Evolutionary conservation across 2,888 invertebrate genomes (phyloP).

Genomic region (Cephus pygmeus): DNA sequence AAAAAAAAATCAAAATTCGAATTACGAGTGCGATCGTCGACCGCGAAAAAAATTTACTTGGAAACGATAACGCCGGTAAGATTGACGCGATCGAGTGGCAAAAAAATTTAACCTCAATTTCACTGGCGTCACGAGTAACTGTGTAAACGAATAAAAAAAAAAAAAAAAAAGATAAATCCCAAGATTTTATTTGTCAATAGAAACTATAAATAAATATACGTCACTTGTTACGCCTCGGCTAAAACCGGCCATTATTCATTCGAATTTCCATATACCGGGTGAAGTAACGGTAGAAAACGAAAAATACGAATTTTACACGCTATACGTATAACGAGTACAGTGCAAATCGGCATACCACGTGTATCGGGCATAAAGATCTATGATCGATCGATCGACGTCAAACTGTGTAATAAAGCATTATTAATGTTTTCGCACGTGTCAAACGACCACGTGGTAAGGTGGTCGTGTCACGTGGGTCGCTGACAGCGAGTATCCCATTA

Average conservation of each 20-base stretch:
- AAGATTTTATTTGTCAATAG: neutral
- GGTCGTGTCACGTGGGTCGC: neutral
- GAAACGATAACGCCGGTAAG: too few relatives aligned
- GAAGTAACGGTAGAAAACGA: neutral
- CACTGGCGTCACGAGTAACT: neutral
- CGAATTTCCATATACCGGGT: neutral
- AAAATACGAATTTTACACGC: neutral
- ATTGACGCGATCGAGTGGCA: too few relatives aligned
- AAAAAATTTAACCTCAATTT: neutral
- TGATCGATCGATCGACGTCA: neutral
- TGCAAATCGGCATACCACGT: neutral
- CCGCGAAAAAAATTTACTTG: too few relatives aligned
- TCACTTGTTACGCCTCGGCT: neutral
- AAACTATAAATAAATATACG: neutral
- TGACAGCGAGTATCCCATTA: neutral
- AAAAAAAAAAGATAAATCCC: neutral
- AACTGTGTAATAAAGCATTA: neutral
- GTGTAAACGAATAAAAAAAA: neutral
- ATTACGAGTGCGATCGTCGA: neutral
- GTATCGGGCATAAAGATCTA: neutral
- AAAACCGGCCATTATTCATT: neutral
- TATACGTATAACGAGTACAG: neutral
- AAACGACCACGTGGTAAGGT: neutral
- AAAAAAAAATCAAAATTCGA: neutral
- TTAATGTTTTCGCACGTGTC: neutral